Percentiles rank a stretch among this genome's conserved stretches.
phyloP scores from a whole-genome alignment of 2,888 invertebrate species.

The Flexamia atlantica region DNA sequence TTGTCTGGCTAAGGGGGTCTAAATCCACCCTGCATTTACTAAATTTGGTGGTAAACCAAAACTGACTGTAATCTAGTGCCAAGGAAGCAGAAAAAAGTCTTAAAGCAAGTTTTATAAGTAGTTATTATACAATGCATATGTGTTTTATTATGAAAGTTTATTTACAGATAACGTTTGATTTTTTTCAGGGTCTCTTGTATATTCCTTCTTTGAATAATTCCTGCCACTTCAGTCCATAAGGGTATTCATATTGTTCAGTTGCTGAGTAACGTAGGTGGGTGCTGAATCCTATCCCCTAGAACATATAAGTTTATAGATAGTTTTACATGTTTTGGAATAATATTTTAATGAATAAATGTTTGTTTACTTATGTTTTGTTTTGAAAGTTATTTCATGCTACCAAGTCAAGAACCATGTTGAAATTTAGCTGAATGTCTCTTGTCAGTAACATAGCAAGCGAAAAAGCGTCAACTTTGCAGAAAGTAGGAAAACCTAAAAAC shows the following conservation, averaged over 20 bases:
- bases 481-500: too few relatives aligned
- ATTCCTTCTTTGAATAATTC: conserved; percentile 76
- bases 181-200: conserved; percentile 55
- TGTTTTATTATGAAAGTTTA: background rate
- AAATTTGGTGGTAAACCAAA: too few relatives aligned
- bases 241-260: conserved; percentile 84
- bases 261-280: conserved; percentile 86
- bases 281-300: conserved; percentile 87
- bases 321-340: background rate
- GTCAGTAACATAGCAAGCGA: too few relatives aligned
- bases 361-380: background rate
- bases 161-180: background rate
- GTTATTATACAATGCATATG: too few relatives aligned
- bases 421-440: too few relatives aligned
- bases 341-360: background rate
- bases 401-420: too few relatives aligned
- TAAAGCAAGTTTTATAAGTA: too few relatives aligned
- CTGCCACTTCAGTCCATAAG: conserved; percentile 88
- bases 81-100: too few relatives aligned
- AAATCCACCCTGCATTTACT: too few relatives aligned
- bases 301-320: conserved; percentile 67
- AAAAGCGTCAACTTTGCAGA: too few relatives aligned
- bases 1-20: too few relatives aligned
- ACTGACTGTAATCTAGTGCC: too few relatives aligned
- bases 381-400: background rate